Conservation (phyloP, 23 tunicate genomes). For the Botrylloides violaceus region DNA sequence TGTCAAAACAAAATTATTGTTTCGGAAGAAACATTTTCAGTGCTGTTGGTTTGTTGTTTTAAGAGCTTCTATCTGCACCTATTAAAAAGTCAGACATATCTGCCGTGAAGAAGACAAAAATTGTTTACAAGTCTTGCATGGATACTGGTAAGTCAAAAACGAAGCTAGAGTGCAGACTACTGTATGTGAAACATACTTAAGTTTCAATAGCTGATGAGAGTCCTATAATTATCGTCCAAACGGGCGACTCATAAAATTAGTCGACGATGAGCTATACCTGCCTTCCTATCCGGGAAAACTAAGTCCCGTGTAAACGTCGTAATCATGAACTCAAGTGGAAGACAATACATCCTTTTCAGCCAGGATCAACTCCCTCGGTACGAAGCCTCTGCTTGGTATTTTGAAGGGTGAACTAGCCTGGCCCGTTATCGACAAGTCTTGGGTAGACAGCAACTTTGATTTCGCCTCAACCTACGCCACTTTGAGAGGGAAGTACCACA, state of each 20-base stretch:
- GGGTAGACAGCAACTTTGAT: conserved; percentile 35
- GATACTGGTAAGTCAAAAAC: conserved; percentile 35
- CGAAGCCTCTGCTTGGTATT: conserved; percentile 44
- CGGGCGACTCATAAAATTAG: too few relatives aligned
- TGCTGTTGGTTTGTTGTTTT: background rate
- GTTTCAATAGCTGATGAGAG: too few relatives aligned
- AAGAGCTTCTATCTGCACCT: conserved; percentile 27
- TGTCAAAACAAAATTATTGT: too few relatives aligned
- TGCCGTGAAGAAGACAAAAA: conserved; percentile 62
- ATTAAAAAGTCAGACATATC: conserved; percentile 8
- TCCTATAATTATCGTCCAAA: too few relatives aligned
- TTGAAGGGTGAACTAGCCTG: conserved; percentile 45
- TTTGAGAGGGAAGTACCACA: conserved; percentile 53
- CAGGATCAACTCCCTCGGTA: conserved; percentile 30
- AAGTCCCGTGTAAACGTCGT: too few relatives aligned
- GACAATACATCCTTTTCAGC: conserved; percentile 18
- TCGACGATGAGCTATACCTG: too few relatives aligned
- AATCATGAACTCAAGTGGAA: too few relatives aligned
- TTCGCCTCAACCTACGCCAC: conserved; percentile 53
- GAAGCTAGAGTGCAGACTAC: too few relatives aligned
- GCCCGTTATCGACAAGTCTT: conserved; percentile 47
- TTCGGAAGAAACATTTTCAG: too few relatives aligned
- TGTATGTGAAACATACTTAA: too few relatives aligned
- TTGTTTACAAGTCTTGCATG: conserved; percentile 58
- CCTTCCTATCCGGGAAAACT: too few relatives aligned